Percentiles rank a stretch among this genome's conserved stretches.
These are phyloP conservation scores for Sicus ferrugineus DNA, from an alignment of 2,888 invertebrate genomes.

Conservation along the genomic window DNA sequence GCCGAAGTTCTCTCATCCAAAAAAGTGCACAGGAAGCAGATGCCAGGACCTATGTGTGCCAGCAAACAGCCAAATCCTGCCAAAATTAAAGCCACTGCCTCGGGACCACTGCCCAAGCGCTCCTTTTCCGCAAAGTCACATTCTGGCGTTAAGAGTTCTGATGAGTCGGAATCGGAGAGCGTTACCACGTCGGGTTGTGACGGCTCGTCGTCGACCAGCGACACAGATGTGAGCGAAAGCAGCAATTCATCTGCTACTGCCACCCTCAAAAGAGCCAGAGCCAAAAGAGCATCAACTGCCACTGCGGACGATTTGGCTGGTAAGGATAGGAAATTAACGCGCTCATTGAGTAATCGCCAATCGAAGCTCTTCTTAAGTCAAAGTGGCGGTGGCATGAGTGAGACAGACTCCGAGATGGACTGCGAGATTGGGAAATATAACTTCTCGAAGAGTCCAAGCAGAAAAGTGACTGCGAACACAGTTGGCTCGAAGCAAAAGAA, in stretches of 20 bases:
- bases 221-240: conserved; percentile 53
- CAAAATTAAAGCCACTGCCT: conserved; percentile 39
- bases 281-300: conserved; percentile 36
- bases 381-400: conserved; percentile 59
- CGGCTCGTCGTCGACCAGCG: conserved; percentile 54
- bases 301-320: conserved; percentile 56
- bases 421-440: conserved; percentile 64
- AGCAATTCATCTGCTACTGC: conserved; percentile 41
- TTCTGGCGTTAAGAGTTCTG: conserved; percentile 32
- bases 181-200: conserved; percentile 51
- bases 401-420: conserved; percentile 59
- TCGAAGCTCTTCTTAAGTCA: conserved; percentile 69
- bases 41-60: not conserved
- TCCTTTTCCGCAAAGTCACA: conserved; percentile 40
- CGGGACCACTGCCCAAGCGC: conserved; percentile 52
- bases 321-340: conserved; percentile 69
- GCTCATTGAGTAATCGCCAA: conserved; percentile 75
- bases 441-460: conserved; percentile 72
- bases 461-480: conserved; percentile 66
- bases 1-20: conserved; percentile 62
- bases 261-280: conserved; percentile 27
- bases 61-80: conserved; percentile 5
- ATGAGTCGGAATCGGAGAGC: conserved; percentile 41
- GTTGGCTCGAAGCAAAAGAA: conserved; percentile 53
- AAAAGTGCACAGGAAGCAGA: conserved; percentile 37